Evolutionary conservation across 2,888 invertebrate species (phyloP), one percentile per base, ranked within the genome.

Genomic region (Rosalia funebris): DNA sequence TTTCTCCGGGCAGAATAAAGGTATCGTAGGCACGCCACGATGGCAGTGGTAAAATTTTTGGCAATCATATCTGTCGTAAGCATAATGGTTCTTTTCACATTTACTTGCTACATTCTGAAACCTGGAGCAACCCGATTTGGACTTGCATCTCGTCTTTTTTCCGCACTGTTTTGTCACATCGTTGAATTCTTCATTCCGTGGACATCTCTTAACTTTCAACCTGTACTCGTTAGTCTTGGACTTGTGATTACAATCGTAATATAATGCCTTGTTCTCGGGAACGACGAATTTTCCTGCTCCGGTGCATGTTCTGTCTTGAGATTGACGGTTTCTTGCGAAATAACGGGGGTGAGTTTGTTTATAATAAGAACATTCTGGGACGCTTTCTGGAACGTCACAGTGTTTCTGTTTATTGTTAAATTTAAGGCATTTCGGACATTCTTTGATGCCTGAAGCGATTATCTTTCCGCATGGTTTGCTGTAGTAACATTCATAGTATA

Each of bases 371-470:
- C 78, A 78, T 69, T 77, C 76, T n/a, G 72, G 72, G 3, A 77
- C 76, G 54, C 77, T 75, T 53, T 69, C 60, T 2, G 71, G 69
- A 20, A 70, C 48, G 60, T 77, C 77, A 47, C 77, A 78, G 2
- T 42, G 57, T 32, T 58, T 62, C 5, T 55, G 48, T 31, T 61
- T 36, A 3, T 68, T 68, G 48, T 78, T 77, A 39, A 76, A 77
- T 63, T 77, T 71, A 7, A 73, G 64, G 57, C 77, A 78, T 12
- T 63, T 60, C 5, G 71, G 71, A 63, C 77, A 77, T 36, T 59
- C 58, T 1, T 65, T 12, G 11, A 68, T 58, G 39, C 55, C 48
- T 10, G 68, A 54, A 10, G 58, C 46, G 12, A 71, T 20, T 3
- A 64, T 31, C 52, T 62, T 60, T 15, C 57, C 37, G 42, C 69